Conservation (phyloP, 1,140 invertebrate species). For the Drosophila asahinai region DNA sequence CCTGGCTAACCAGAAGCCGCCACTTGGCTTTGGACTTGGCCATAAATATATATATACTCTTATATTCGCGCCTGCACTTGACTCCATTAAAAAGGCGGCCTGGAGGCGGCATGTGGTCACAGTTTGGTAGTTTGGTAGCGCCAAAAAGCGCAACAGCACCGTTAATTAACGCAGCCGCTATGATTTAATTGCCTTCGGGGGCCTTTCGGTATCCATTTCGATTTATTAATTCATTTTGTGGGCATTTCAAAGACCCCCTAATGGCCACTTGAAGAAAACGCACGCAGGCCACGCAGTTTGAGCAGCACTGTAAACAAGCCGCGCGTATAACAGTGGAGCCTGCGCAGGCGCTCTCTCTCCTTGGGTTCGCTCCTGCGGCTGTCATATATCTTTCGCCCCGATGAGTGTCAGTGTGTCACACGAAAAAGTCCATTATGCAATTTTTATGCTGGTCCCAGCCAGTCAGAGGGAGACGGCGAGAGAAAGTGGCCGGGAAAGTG, state of each 20-base stretch:
- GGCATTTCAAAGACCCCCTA: constrained; percentile 54
- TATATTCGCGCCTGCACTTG: constrained; percentile 59
- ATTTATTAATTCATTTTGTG: constrained; percentile 53
- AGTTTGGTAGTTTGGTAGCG: constrained; percentile 78
- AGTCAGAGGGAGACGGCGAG: constrained; percentile 45
- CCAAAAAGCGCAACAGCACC: constrained; percentile 49
- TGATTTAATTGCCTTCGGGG: constrained; percentile 63
- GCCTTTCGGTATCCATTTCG: constrained; percentile 20
- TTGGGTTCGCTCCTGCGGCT: constrained; percentile 6
- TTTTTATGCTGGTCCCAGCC: constrained; percentile 65
- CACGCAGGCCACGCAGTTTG: constrained; percentile 44
- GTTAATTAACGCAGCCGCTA: constrained; percentile 67
- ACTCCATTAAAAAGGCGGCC: constrained; percentile 60
- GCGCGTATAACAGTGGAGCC: constrained; percentile 67
- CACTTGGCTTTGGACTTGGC: constrained; percentile 25
- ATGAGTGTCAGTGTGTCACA: constrained; percentile 81
- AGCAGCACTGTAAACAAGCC: constrained; percentile 68
- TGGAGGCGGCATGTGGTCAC: constrained; percentile 65
- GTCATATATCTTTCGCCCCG: constrained; percentile 40
- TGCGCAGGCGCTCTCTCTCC: constrained; percentile 47
- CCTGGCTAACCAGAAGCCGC: constrained; percentile 51
- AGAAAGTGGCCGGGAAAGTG: constrained; percentile 79
- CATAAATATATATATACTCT: constrained; percentile 1
- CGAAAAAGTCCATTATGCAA: constrained; percentile 71
- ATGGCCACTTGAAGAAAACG: constrained; percentile 49